Percentiles rank a stretch among this genome's conserved stretches.
These are phyloP conservation scores for Petrolisthes cinctipes DNA, from an alignment of 2,888 invertebrate genomes.

Conservation along the genomic window DNA sequence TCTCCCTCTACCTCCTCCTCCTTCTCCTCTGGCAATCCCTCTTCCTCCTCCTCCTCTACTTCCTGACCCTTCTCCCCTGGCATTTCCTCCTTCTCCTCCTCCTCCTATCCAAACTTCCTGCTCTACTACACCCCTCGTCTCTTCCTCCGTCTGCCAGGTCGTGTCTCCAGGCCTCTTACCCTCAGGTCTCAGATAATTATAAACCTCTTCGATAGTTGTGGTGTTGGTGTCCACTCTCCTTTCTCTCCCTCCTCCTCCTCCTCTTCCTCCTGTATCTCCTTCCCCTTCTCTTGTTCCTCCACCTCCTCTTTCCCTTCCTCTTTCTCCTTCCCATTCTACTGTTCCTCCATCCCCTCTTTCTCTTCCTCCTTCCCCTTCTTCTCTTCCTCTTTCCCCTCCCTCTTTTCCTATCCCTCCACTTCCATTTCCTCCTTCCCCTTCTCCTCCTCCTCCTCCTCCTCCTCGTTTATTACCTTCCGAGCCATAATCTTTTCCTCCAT, in stretches of 20 bases:
- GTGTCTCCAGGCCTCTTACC: background rate
- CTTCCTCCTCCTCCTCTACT: background rate
- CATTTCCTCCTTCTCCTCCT: background rate
- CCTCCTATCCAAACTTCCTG: background rate
- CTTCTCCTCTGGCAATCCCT: background rate
- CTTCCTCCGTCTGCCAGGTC: background rate
- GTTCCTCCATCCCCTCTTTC: background rate
- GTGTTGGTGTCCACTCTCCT: background rate
- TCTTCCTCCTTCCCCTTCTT: background rate
- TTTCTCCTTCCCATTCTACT: background rate
- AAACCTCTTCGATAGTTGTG: too few relatives aligned
- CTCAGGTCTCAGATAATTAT: background rate
- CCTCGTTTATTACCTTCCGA: too few relatives aligned
- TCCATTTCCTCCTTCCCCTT: background rate
- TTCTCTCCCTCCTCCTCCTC: background rate
- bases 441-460: too few relatives aligned
- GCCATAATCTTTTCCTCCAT: too few relatives aligned
- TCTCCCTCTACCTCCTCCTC: background rate
- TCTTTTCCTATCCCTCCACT: background rate
- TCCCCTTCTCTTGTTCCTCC: constrained; percentile 3
- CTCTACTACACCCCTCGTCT: background rate
- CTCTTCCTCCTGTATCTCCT: background rate
- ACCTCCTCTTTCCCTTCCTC: background rate
- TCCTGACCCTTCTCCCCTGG: background rate
- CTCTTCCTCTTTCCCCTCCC: background rate